Evolutionary conservation across 2,113 vertebrate genomes (phyloP).

Genomic region (Cephalopterus ornatus): DNA sequence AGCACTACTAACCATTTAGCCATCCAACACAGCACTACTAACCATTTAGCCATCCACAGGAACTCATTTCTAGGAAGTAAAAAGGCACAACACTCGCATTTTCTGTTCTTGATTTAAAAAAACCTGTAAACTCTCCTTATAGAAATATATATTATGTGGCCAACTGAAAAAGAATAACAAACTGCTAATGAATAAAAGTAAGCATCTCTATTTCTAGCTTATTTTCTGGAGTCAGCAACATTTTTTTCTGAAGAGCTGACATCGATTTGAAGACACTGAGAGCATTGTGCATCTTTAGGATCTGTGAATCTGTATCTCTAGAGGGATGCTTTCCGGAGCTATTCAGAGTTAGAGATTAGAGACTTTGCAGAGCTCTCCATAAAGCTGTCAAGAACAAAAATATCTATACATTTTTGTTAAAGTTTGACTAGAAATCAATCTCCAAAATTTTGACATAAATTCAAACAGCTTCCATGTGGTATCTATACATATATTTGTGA

Average conservation of each 20-base stretch:
- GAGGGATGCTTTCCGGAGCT: not conserved
- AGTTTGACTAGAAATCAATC: not conserved
- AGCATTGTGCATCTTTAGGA: not conserved
- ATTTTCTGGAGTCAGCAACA: not conserved
- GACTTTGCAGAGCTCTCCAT: not conserved
- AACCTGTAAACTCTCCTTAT: not conserved
- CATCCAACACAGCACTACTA: not conserved
- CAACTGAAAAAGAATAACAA: not conserved
- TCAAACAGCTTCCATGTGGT: not conserved
- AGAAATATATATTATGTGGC: not conserved
- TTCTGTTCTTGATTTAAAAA: not conserved
- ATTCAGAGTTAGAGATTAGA: not conserved
- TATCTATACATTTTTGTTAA: not conserved
- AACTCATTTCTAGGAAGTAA: not conserved
- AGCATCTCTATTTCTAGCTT: not conserved
- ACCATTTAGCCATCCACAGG: not conserved
- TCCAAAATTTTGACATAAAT: not conserved
- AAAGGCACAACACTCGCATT: not conserved
- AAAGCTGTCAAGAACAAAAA: not conserved
- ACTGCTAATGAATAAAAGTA: not conserved
- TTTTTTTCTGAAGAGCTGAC: conserved; percentile 21
- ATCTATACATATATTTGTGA: not conserved
- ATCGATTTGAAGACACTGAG: not conserved
- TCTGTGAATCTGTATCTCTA: not conserved
- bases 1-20: not conserved